Percentiles rank a stretch among this genome's conserved stretches.
These are phyloP conservation scores for Perizoma flavofasciatum DNA, from an alignment of 2,888 invertebrate species.

Conservation along the genomic window DNA sequence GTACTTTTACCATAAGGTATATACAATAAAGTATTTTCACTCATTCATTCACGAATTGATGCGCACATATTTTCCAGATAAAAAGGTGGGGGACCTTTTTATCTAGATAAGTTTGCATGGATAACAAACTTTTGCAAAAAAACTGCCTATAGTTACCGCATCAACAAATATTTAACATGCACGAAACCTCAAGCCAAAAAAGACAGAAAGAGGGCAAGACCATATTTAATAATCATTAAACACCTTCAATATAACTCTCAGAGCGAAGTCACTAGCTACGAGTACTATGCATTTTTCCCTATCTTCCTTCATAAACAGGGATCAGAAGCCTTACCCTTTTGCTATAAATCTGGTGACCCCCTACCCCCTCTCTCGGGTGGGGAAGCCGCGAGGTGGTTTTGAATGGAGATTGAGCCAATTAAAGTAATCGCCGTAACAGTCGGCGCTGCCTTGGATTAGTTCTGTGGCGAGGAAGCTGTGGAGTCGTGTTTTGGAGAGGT, in stretches of 20 bases:
- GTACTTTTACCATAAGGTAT: too few relatives aligned
- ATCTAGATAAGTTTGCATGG: too few relatives aligned
- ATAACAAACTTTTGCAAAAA: too few relatives aligned
- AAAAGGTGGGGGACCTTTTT: too few relatives aligned
- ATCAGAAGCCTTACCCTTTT: constrained; percentile 80
- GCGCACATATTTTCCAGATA: too few relatives aligned
- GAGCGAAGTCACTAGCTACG: constrained; percentile 30
- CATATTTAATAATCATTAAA: constrained; percentile 32
- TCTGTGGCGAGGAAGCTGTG: constrained; percentile 55
- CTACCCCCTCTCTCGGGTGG: constrained; percentile 35
- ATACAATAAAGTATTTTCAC: too few relatives aligned
- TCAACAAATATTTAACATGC: too few relatives aligned
- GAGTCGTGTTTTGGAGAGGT: constrained; percentile 29
- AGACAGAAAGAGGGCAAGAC: neutral
- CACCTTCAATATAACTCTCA: constrained; percentile 45
- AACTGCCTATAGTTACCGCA: too few relatives aligned
- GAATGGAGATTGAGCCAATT: constrained; percentile 87
- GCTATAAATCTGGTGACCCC: constrained; percentile 77
- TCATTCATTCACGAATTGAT: too few relatives aligned
- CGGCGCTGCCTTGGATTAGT: constrained; percentile 88
- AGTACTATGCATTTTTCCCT: constrained; percentile 69
- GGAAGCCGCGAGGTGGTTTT: constrained; percentile 78
- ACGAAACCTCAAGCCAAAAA: neutral
- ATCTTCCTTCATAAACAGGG: constrained; percentile 83
- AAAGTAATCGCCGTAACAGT: constrained; percentile 88